These are phyloP conservation scores for Nettapus auritus DNA, from an alignment of 2,113 vertebrate species.

Conservation along the genomic window DNA sequence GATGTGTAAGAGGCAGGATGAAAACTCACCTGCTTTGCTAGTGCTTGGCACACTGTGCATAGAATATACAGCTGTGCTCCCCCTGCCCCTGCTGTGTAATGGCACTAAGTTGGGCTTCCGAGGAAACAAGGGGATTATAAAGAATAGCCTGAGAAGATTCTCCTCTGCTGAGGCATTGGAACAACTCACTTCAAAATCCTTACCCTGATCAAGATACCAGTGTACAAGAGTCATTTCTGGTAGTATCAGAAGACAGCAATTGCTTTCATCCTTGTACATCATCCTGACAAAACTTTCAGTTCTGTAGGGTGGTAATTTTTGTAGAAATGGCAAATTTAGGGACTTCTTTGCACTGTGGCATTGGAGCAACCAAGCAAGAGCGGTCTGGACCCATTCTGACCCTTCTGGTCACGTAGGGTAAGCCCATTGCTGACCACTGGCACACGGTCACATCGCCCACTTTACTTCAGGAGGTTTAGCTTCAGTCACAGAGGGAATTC, in stretches of 20 bases:
- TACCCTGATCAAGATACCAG: neutral
- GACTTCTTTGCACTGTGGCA: neutral
- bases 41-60: neutral
- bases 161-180: neutral
- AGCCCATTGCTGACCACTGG: neutral
- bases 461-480: neutral
- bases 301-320: neutral
- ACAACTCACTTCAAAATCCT: neutral
- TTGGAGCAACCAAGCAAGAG: neutral
- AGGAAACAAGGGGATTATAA: neutral
- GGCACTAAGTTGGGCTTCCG: neutral
- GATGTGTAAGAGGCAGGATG: neutral
- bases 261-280: neutral
- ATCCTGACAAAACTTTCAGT: neutral
- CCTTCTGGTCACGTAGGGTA: neutral
- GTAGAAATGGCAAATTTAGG: neutral
- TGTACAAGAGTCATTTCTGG: neutral
- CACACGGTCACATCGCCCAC: fast-evolving
- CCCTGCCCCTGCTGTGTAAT: neutral
- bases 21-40: neutral
- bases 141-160: neutral
- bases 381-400: neutral
- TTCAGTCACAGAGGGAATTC: neutral
- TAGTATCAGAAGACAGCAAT: neutral
- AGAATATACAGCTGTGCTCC: neutral